phyloP scores from a whole-genome alignment of 1,140 invertebrate species.

The Pomacea maculata region DNA sequence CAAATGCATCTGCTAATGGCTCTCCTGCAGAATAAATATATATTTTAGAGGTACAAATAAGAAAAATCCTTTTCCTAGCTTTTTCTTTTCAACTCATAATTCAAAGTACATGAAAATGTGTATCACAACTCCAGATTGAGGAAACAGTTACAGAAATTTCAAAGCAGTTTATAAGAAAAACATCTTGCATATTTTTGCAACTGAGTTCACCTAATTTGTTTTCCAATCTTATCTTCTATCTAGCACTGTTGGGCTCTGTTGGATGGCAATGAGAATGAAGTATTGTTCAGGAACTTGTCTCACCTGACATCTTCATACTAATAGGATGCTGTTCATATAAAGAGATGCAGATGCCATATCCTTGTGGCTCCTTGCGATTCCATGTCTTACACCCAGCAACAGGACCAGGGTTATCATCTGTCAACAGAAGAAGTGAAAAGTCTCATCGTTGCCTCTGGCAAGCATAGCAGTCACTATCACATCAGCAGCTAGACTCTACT shows the following conservation, averaged over 20 bases:
- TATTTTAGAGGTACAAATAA: background rate
- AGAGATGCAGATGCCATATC: slow-evolving; percentile 63
- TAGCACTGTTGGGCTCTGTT: too few species aligned
- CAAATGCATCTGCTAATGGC: slow-evolving; percentile 92
- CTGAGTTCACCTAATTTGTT: too few species aligned
- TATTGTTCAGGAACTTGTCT: background rate
- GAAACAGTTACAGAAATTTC: too few species aligned
- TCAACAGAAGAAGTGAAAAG: slow-evolving; percentile 9
- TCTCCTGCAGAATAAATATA: slow-evolving; percentile 70
- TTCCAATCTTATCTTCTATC: too few species aligned
- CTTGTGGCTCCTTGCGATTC: slow-evolving; percentile 60
- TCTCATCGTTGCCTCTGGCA: background rate
- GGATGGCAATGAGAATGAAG: too few species aligned
- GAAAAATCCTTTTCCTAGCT: too few species aligned
- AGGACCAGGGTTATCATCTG: slow-evolving; percentile 42
- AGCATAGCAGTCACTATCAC: background rate
- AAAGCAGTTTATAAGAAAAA: too few species aligned
- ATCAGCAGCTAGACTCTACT: too few species aligned
- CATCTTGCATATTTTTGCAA: too few species aligned
- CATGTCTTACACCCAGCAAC: slow-evolving; percentile 54
- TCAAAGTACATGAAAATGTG: too few species aligned
- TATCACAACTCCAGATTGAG: too few species aligned
- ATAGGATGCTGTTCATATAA: slow-evolving; percentile 65
- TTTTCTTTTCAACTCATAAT: too few species aligned
- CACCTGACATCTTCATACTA: slow-evolving; percentile 64